Evolutionary conservation across 1,140 invertebrate genomes (phyloP).

Genomic region (Pseudomyrmex cubaensis): DNA sequence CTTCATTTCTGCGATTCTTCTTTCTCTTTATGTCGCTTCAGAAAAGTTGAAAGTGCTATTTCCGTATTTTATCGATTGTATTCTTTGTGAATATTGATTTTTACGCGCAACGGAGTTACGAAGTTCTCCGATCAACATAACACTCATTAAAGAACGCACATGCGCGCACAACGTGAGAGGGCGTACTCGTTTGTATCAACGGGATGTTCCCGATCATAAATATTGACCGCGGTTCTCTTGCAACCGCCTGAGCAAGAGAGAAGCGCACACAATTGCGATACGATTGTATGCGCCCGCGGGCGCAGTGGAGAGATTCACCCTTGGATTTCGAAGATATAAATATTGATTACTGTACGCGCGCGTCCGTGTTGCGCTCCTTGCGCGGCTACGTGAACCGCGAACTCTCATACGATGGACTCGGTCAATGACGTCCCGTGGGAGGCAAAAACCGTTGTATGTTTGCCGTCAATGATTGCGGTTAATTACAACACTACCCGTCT

Average conservation of each 20-base stretch:
- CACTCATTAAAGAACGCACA: slow-evolving; percentile 23
- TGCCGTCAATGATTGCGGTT: slow-evolving; percentile 77
- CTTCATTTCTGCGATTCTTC: background rate
- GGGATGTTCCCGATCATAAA: slow-evolving; percentile 66
- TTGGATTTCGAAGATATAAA: slow-evolving; percentile 72
- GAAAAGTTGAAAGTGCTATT: background rate
- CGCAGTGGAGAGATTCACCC: slow-evolving; percentile 64
- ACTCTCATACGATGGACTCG: slow-evolving; percentile 51
- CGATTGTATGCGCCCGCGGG: slow-evolving; percentile 15
- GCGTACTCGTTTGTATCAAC: slow-evolving; percentile 4
- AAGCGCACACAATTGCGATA: slow-evolving; percentile 35
- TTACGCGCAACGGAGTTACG: background rate
- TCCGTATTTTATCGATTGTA: background rate
- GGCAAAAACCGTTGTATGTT: slow-evolving; percentile 65
- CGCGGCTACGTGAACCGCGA: slow-evolving; percentile 4
- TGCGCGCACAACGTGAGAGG: background rate
- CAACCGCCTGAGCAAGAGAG: slow-evolving; percentile 48
- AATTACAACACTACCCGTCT: slow-evolving; percentile 75
- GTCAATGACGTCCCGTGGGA: slow-evolving; percentile 70
- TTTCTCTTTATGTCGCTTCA: background rate
- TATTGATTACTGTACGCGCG: slow-evolving; percentile 64
- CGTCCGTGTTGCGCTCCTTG: slow-evolving; percentile 54
- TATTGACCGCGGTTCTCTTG: slow-evolving; percentile 70
- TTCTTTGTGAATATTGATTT: background rate
- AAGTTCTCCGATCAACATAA: background rate